Evolutionary conservation across 2,888 invertebrate genomes (phyloP).

Genomic region (Tortrix viridana): DNA sequence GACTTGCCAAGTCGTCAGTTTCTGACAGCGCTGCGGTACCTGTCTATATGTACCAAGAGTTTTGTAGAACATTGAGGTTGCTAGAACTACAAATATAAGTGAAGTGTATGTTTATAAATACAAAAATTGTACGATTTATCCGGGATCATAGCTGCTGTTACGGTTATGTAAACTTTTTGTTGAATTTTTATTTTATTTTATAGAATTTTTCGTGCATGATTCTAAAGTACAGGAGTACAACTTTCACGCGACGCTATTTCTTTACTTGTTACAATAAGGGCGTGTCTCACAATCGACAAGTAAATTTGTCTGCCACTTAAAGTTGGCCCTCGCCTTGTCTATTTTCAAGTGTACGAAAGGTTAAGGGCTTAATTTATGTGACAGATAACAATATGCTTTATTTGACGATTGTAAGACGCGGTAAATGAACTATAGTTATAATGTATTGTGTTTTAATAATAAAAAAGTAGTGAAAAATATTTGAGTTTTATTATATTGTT

Average conservation of each 20-base stretch:
- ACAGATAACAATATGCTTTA: too few relatives aligned
- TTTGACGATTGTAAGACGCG: too few relatives aligned
- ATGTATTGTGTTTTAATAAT: constrained; percentile 82
- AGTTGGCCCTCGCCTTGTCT: too few relatives aligned
- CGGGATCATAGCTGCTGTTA: constrained; percentile 40
- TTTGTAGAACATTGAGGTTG: constrained; percentile 38
- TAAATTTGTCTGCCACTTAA: too few relatives aligned
- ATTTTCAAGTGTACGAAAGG: too few relatives aligned
- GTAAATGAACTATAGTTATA: constrained; percentile 64
- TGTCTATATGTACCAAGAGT: constrained; percentile 10
- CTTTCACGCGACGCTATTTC: constrained; percentile 64
- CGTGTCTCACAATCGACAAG: too few relatives aligned
- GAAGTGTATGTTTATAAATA: constrained; percentile 24
- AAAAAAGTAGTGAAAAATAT: constrained; percentile 70
- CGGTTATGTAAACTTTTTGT: constrained; percentile 55
- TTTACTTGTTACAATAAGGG: constrained; percentile 77
- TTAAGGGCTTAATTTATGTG: too few relatives aligned
- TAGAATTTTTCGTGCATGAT: constrained; percentile 66
- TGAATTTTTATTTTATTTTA: constrained; percentile 65
- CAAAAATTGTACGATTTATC: constrained; percentile 8
- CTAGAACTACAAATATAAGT: constrained; percentile 40
- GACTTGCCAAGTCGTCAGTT: too few relatives aligned
- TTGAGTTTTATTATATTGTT: constrained; percentile 67
- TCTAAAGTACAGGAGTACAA: constrained; percentile 74
- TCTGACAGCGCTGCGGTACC: constrained; percentile 12